Evolutionary conservation across 2,888 invertebrate species (phyloP).

Genomic region (Phyto melanocephala): DNA sequence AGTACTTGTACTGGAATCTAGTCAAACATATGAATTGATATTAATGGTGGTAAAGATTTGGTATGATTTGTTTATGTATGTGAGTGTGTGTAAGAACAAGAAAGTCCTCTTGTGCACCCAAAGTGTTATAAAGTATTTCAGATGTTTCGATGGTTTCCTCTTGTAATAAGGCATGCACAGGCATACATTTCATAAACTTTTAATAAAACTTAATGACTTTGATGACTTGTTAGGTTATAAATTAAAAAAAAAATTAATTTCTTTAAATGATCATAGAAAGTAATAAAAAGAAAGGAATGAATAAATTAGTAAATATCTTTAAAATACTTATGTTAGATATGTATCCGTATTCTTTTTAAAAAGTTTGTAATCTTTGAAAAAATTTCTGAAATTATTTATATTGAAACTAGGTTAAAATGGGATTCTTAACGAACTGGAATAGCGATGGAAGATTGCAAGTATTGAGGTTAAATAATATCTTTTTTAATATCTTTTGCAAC

Average conservation of each 20-base stretch:
- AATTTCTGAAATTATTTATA: no score
- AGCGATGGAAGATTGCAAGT: no score
- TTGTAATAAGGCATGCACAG: constrained; percentile 13
- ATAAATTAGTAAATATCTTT: no score
- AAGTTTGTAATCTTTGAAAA: no score
- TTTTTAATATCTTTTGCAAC: no score
- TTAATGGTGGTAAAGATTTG: constrained; percentile 41
- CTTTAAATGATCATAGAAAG: not conserved
- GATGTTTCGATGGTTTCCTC: constrained; percentile 42
- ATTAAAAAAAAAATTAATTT: constrained; percentile 2
- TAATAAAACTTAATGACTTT: constrained; percentile 15
- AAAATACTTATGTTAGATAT: no score
- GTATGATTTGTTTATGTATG: not conserved
- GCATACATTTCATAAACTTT: constrained; percentile 8
- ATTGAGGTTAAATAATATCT: no score
- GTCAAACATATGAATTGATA: constrained; percentile 26
- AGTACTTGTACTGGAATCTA: constrained; percentile 46
- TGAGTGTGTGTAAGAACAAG: not conserved
- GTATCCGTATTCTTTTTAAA: no score
- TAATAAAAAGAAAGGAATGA: not conserved
- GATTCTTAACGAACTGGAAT: no score
- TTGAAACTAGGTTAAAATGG: no score
- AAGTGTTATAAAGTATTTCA: constrained; percentile 53
- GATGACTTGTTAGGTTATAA: constrained; percentile 45
- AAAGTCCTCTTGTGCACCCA: not conserved